phyloP scores from a whole-genome alignment of 2,113 vertebrate species.

The Aegithalos caudatus region DNA sequence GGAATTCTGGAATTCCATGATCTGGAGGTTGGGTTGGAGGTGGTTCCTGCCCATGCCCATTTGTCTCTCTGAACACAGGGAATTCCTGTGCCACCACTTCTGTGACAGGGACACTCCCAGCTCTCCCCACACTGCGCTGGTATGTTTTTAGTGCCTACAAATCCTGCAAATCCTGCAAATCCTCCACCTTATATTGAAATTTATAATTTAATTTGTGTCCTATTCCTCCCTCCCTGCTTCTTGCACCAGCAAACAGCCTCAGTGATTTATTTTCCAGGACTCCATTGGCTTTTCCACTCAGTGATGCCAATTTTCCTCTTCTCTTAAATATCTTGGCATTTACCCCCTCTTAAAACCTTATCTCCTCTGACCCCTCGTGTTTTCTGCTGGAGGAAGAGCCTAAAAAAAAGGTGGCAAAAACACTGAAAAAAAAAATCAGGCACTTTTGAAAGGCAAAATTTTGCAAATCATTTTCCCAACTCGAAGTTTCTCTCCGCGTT shows the following conservation, averaged over 20 bases:
- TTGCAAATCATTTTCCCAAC: neutral
- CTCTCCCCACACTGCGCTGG: neutral
- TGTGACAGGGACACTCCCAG: neutral
- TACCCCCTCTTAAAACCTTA: neutral
- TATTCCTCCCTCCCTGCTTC: neutral
- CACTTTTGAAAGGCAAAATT: neutral
- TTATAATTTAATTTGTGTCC: neutral
- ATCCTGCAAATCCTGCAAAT: neutral
- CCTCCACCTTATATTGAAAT: no score
- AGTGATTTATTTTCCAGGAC: neutral
- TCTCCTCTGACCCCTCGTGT: neutral
- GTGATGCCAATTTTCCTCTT: neutral
- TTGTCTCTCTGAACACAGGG: neutral
- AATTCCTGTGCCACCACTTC: neutral
- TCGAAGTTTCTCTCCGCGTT: neutral
- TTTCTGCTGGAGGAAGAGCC: neutral
- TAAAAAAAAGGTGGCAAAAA: neutral
- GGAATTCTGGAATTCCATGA: neutral
- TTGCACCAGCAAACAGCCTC: neutral
- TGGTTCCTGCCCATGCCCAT: rapidly evolving
- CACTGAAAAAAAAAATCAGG: neutral
- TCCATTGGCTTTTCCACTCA: neutral
- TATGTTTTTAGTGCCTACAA: neutral
- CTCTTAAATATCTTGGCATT: neutral
- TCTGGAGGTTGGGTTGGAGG: neutral